Percentiles rank a stretch among this genome's conserved stretches.
Conservation (phyloP, 2,113 vertebrate species). For the Thomomys bottae region DNA sequence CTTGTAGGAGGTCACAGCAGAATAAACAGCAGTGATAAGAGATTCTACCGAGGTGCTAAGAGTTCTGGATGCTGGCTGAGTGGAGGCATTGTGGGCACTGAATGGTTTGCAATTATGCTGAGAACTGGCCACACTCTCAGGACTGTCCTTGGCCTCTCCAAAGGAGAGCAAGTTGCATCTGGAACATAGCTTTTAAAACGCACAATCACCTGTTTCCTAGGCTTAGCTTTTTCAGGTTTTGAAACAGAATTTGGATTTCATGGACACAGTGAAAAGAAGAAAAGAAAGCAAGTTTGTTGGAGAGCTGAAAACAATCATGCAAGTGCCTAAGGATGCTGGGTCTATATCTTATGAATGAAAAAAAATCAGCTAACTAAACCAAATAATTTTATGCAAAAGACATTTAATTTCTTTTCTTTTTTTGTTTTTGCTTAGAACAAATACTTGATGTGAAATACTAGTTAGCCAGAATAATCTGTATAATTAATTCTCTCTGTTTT, state of each 20-base stretch:
- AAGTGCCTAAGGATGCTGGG: not conserved
- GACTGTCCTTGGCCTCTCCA: slow-evolving; percentile 13
- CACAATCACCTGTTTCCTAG: slow-evolving; percentile 28
- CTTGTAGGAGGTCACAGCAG: not conserved
- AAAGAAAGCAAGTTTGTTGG: not conserved
- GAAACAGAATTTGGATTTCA: slow-evolving; percentile 62
- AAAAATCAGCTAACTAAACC: not conserved
- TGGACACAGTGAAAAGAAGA: slow-evolving; percentile 16
- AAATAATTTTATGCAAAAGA: slow-evolving; percentile 19
- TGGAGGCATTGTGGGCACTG: not conserved
- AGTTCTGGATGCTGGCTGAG: not conserved
- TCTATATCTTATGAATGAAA: not conserved
- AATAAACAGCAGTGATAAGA: not conserved
- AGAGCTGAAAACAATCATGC: slow-evolving; percentile 5
- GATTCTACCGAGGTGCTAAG: not conserved
- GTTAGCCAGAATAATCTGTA: slow-evolving; percentile 26
- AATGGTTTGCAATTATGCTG: not conserved
- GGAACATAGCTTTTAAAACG: slow-evolving; percentile 50
- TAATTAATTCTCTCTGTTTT: slow-evolving; percentile 57
- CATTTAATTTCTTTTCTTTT: not conserved
- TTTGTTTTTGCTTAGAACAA: not conserved
- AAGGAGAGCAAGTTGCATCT: not conserved
- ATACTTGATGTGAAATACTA: slow-evolving; percentile 57
- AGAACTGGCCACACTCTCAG: not conserved
- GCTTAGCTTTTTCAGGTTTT: slow-evolving; percentile 43